These are phyloP conservation scores for Sinocyclocheilus grahami DNA, from an alignment of 2,113 vertebrate species.

Conservation along the genomic window DNA sequence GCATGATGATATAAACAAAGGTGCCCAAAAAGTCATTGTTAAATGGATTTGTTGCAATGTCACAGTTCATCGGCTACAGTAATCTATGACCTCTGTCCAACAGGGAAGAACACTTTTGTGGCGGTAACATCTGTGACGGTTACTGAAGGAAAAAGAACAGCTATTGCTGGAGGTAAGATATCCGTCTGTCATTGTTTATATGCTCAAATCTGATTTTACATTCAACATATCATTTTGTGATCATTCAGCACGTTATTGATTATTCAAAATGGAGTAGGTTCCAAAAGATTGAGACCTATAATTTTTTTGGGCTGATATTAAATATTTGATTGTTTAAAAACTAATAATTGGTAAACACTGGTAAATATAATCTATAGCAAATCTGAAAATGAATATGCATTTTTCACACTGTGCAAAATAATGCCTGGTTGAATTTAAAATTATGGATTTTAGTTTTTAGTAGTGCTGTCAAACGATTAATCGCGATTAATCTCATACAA, in stretches of 20 bases:
- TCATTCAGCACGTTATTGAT: neutral
- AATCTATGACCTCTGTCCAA: neutral
- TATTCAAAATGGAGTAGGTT: neutral
- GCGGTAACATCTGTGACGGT: slow-evolving; percentile 71
- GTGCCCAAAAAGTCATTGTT: slow-evolving; percentile 41
- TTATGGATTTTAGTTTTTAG: neutral
- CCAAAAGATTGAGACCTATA: neutral
- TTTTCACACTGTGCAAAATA: neutral
- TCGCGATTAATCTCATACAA: too few relatives aligned
- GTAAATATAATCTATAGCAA: neutral
- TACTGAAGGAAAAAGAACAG: slow-evolving; percentile 66
- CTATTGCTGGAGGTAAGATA: slow-evolving; percentile 72
- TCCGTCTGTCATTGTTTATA: neutral
- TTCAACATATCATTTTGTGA: neutral
- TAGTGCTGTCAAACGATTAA: too few relatives aligned
- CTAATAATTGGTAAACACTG: neutral
- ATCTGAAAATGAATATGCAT: neutral
- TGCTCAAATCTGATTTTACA: neutral
- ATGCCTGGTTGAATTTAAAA: neutral
- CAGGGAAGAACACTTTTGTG: slow-evolving; percentile 67
- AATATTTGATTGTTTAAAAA: slow-evolving; percentile 4
- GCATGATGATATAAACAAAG: slow-evolving; percentile 75
- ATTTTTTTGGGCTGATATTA: neutral
- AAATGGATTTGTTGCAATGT: neutral
- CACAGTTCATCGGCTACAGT: neutral